Evolutionary conservation across 2,113 vertebrate genomes (phyloP).

Genomic region (Podiceps cristatus): DNA sequence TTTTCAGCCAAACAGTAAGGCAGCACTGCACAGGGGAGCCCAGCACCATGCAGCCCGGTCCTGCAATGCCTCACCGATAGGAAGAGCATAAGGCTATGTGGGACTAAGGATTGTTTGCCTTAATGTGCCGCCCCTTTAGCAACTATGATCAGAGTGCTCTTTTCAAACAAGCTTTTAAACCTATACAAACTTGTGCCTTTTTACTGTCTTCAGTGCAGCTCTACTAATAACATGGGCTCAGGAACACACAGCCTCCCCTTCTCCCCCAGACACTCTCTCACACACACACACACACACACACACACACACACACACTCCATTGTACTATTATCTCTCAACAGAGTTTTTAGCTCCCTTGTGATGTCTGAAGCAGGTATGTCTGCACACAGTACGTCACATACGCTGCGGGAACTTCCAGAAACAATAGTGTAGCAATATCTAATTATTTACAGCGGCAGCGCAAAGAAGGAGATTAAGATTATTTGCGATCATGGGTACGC

Average conservation of each 20-base stretch:
- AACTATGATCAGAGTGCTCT: fast-evolving
- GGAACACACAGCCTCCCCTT: neutral
- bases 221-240: neutral
- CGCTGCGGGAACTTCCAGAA: neutral
- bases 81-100: too few species aligned
- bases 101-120: neutral
- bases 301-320: neutral
- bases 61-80: neutral
- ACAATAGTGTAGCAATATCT: neutral
- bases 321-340: neutral
- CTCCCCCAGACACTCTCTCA: neutral
- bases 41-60: fast-evolving
- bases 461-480: constrained; percentile 48
- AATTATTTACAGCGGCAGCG: constrained; percentile 3
- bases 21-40: neutral
- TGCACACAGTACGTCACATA: neutral
- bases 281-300: neutral
- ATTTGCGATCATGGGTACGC: constrained; percentile 49
- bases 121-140: neutral
- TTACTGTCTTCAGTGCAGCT: neutral
- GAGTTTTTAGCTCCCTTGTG: neutral
- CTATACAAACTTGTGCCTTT: neutral
- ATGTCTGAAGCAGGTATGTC: constrained; percentile 12
- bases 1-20: neutral
- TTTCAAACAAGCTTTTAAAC: neutral